Evolutionary conservation across 2,113 vertebrate genomes (phyloP), one percentile per base, ranked within the genome.

Genomic region (Ctenodactylus gundi): DNA sequence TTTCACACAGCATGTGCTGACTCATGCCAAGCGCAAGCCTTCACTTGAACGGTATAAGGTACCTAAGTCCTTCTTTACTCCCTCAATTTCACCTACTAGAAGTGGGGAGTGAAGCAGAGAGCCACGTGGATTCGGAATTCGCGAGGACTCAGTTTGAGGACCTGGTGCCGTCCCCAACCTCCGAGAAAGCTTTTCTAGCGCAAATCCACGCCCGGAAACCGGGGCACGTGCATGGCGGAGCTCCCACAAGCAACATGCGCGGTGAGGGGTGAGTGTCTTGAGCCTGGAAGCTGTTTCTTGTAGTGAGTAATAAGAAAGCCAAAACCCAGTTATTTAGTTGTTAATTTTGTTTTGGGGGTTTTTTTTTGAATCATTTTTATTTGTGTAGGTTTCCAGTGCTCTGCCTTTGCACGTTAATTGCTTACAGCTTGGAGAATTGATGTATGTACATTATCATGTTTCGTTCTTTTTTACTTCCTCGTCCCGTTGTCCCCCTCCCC

Each of bases 21-120:
- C 86, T 65, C 57, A 4, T 36, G 27, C 67, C 41, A 65, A 64
- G 44, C 8, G 23, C 55, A 41, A 46, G 13, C 62, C 27, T 84
- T 83, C 86, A 53, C 57, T 78, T 64, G 12, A n/a, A 7, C 27
- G 6, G 84, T 39, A 46, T 29, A 41, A 90, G 77, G 70, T 21
- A 89, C 21, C 75, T 96, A 90, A 78, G 29, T n/a, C 29, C 4
- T n/a, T 83, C 29, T 96, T 75, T 65, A 10, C 93, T 91, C 90
- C 64, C 78, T 85, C 31, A 76, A 62, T 96, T 93, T 72, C 88
- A 23, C 62, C 96, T 97, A 76, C 65, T 90, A 99, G 99, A 99
- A 94, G 99, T 98, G 58, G 99, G 99, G 75, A 99, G 99, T 36
- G 99, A 99, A 98, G 99, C 98, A 0, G 99, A 99, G 93, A 99